Evolutionary conservation across 2,797 vertebrate species (phyloP).

Genomic region (Luscinia megarhynchos): DNA sequence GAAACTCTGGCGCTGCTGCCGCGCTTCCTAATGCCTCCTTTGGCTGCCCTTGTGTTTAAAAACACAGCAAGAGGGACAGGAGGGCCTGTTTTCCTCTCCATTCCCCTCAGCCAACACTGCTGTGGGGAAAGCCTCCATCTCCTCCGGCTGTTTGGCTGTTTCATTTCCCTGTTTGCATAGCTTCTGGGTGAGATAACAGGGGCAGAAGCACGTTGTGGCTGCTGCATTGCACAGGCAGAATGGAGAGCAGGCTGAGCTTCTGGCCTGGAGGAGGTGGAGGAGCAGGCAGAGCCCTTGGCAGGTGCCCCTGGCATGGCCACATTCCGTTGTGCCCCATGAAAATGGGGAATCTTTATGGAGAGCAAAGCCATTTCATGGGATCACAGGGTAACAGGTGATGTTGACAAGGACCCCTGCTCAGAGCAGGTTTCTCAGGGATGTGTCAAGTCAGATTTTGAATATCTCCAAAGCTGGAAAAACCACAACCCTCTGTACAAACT

Average conservation of each 20-base stretch:
- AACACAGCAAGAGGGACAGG: not conserved
- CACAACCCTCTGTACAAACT: not conserved
- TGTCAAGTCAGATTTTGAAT: not conserved
- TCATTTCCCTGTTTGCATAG: not conserved
- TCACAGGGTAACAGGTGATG: not conserved
- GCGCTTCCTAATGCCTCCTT: not conserved
- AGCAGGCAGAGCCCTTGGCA: not conserved
- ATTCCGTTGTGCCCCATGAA: fast-evolving
- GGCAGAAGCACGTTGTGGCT: not conserved
- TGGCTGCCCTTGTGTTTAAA: not conserved
- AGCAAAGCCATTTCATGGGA: not conserved
- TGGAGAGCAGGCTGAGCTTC: not conserved
- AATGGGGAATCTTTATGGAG: fast-evolving
- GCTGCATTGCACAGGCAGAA: not conserved
- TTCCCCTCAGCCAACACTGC: not conserved
- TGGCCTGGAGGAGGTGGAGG: not conserved
- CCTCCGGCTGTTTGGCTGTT: fast-evolving
- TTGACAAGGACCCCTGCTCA: not conserved
- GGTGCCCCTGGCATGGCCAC: fast-evolving
- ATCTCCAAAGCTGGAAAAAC: not conserved
- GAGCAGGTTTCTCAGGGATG: not conserved
- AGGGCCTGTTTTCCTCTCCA: not conserved
- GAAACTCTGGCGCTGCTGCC: not conserved
- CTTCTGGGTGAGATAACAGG: not conserved
- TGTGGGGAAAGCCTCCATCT: not conserved